A percentile compares a stretch with the other conserved stretches of the same genome.
Evolutionary conservation across 2,113 vertebrate species (phyloP).

Genomic region (Cromileptes altivelis): DNA sequence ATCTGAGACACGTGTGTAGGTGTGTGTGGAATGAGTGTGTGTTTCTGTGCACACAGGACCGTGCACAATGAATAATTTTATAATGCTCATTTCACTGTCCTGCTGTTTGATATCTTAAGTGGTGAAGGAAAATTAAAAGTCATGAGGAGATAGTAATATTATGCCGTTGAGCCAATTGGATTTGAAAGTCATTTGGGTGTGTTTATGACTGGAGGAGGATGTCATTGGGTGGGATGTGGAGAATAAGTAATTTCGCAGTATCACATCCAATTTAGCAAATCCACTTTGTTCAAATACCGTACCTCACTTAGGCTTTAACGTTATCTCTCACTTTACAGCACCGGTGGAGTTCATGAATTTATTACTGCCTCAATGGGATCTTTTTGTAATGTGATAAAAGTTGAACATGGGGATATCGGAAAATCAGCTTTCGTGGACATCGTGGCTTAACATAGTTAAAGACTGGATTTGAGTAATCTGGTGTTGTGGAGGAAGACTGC

Average conservation of each 20-base stretch:
- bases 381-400: slow-evolving; percentile 46
- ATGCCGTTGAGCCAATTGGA: slow-evolving; percentile 45
- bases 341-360: slow-evolving; percentile 31
- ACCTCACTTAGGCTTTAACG: slow-evolving; percentile 49
- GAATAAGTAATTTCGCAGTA: slow-evolving; percentile 53
- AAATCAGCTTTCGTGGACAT: slow-evolving; percentile 36
- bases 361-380: slow-evolving; percentile 38
- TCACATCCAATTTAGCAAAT: slow-evolving; percentile 54
- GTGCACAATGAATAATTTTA: slow-evolving; percentile 32
- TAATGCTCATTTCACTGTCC: slow-evolving; percentile 44
- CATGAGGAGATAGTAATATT: slow-evolving; percentile 34
- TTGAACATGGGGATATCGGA: slow-evolving; percentile 37
- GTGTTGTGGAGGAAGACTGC: slow-evolving; percentile 8
- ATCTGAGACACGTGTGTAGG: slow-evolving; percentile 13
- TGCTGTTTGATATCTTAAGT: slow-evolving; percentile 55
- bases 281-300: slow-evolving; percentile 55
- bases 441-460: slow-evolving; percentile 32
- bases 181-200: slow-evolving; percentile 54
- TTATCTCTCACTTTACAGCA: slow-evolving; percentile 3
- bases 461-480: slow-evolving; percentile 43
- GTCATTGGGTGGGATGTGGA: slow-evolving; percentile 35
- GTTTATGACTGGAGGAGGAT: slow-evolving; percentile 56
- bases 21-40: slow-evolving; percentile 1
- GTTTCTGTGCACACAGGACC: not conserved
- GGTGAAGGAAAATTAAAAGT: slow-evolving; percentile 58